Percentiles rank a stretch among this genome's conserved stretches.
Evolutionary conservation across 2,113 vertebrate genomes (phyloP).

Genomic region (Ancistrus triradiatus): DNA sequence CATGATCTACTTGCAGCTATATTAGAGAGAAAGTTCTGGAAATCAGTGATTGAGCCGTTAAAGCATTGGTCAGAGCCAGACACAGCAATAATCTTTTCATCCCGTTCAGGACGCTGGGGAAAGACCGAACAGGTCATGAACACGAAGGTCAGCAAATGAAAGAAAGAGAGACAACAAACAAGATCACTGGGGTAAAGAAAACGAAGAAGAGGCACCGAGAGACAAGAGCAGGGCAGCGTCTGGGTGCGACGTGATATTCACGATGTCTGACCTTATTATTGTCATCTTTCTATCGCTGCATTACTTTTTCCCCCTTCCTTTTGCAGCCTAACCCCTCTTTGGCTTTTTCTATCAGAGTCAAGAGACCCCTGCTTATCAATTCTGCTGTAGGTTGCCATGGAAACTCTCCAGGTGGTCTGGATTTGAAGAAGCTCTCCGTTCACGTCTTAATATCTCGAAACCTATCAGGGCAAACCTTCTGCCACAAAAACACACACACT

Average conservation of each 20-base stretch:
- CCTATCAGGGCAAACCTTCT: constrained; percentile 51
- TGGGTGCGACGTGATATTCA: not conserved
- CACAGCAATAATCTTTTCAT: constrained; percentile 11
- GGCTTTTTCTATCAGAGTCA: constrained; percentile 45
- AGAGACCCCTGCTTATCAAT: constrained; percentile 63
- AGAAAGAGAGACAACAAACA: constrained; percentile 1
- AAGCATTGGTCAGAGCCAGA: constrained; percentile 5
- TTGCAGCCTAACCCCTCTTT: not conserved
- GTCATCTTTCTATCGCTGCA: constrained; percentile 35
- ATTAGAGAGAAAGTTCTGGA: constrained; percentile 16
- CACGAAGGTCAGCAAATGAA: constrained; percentile 9
- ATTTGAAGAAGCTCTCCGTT: constrained; percentile 37
- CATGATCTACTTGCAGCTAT: constrained; percentile 15
- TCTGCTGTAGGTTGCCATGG: constrained; percentile 67
- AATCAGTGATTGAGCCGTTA: constrained; percentile 8
- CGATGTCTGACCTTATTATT: constrained; percentile 28
- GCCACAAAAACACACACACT: constrained; percentile 23
- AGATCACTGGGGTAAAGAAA: not conserved
- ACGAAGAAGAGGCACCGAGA: not conserved
- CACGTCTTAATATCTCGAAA: constrained; percentile 58
- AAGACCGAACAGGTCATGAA: constrained; percentile 16
- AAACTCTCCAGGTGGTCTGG: constrained; percentile 53
- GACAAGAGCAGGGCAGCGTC: constrained; percentile 8
- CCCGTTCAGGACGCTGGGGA: constrained; percentile 10
- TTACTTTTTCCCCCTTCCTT: constrained; percentile 44